Base-by-base conservation (phyloP, 1,140 invertebrate species). In the Drosophila kepulauana region DNA sequence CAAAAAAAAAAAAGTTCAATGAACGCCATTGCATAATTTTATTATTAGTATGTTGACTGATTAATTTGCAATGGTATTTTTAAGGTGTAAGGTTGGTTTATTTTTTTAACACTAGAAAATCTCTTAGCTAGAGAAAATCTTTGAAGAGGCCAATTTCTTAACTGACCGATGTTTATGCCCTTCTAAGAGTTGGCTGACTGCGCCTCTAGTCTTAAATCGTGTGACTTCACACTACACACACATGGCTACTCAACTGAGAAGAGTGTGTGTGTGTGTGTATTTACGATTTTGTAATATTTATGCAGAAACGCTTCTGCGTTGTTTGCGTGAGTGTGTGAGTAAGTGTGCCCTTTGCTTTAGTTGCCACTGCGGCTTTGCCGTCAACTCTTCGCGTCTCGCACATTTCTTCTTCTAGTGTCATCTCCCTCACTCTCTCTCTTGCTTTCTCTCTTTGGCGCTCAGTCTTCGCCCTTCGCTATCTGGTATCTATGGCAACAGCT, bases 281-380 rank as follows among this genome's bases (percentile, higher is more conserved):
- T 85, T 85, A 85, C 78, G 74, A 85, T 84, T 85, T 85, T 78
- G 74, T 81, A 85, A 74, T 85, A 75, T 85, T 85, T 85, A 85
- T 85, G 81, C 70, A 62, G 65, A 48, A 58, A 85, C 69, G 77
- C 69, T 68, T 75, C 68, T 35, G 10, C 45, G 35, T 13, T 46
- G 25, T 74, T 45, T 33, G 49, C 51, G 56, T 28, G 38, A 45
- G 38, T 43, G 59, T 51, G 51, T 63, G 30, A 33, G 56, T 74
- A 33, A 33, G 59, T 61, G 48, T 62, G 52, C 57, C 33, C 46
- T 62, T 75, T 65, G 35, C 46, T 62, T 75, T 65, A 38, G 54
- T 62, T 68, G 56, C 63, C 58, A 45, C 38, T 77, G 69, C 49
- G 62, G 68, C 57, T 63, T 51, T 61, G 67, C 71, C 65, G 57